phyloP scores from a whole-genome alignment of 2,888 invertebrate species.

The Sclerodermus sp. region DNA sequence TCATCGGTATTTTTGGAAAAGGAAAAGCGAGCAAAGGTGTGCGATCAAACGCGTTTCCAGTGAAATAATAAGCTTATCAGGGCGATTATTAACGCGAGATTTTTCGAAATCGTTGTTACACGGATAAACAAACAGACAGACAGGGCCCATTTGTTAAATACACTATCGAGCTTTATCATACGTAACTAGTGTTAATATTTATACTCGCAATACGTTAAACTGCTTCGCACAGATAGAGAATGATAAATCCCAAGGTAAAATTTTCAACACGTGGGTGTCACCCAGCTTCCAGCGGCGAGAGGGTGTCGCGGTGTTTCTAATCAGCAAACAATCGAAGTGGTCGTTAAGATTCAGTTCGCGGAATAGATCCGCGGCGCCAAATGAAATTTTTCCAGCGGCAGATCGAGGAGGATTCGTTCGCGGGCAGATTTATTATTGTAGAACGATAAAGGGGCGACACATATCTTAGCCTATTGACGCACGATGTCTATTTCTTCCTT shows the following conservation, averaged over 20 bases:
- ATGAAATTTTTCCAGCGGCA: not conserved
- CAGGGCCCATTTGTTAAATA: too few relatives aligned
- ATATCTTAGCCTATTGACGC: conserved; percentile 16
- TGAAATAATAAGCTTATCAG: too few relatives aligned
- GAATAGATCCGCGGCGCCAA: conserved; percentile 5
- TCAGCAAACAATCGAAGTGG: conserved; percentile 14
- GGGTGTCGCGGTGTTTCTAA: conserved; percentile 2
- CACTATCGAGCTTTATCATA: too few relatives aligned
- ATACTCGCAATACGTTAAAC: too few relatives aligned
- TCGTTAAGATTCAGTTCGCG: conserved; percentile 9
- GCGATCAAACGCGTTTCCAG: too few relatives aligned
- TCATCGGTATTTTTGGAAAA: too few relatives aligned
- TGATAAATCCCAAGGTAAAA: conserved; percentile 16
- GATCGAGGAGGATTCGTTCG: not conserved
- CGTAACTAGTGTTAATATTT: too few relatives aligned
- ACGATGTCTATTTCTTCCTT: conserved; percentile 9
- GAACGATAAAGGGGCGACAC: conserved; percentile 22
- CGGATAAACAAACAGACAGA: too few relatives aligned
- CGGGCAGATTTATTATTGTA: conserved; percentile 25
- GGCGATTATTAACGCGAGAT: too few relatives aligned
- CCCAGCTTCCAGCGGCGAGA: conserved; percentile 14
- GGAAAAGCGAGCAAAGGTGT: too few relatives aligned
- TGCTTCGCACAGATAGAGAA: not conserved
- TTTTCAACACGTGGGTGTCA: conserved; percentile 14
- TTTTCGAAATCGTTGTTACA: too few relatives aligned